Base-by-base conservation (phyloP, 2,797 vertebrate species). In the Chelidonichthys spinosus region DNA sequence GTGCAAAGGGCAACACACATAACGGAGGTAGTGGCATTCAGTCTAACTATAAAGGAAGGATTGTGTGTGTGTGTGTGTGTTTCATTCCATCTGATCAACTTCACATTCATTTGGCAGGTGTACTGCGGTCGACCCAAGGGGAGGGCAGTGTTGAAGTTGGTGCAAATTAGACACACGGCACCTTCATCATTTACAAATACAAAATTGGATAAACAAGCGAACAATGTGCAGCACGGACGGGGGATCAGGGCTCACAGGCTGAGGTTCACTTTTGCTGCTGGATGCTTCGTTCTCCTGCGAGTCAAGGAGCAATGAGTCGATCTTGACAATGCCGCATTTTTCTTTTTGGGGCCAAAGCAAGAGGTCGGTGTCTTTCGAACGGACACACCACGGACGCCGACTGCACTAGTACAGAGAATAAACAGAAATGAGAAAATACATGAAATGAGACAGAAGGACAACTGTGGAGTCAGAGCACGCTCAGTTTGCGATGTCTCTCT, bases 391-490 rank as follows among this genome's bases (percentile, higher is more conserved):
- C 25, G 25, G 2, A 25, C 25, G 25, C 25, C 25, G 25, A 25
- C 25, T 25, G 25, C 25, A 25, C 25, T 25, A 25, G 25, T 25
- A 56, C 54, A 39, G 11, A 11, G 7, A 14, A 55, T 10, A n/a
- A 37, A 59, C n/a, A 40, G 0, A 59, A 59, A 59, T 2, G 2
- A 37, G 37, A 59, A n/a, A 5, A 10, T 10, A 17, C 17, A 7
- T 11, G 3, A 18, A n/a, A n/a, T n/a, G 10, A 25, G 55, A 39
- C n/a, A 7, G 6, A 9, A 43, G 2, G 15, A 33, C 18, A 14
- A 32, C 36, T 0, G 70, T 65, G 74, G 37, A 85, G 83, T 60
- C 35, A 42, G 4, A 25, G 46, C 72, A 59, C 39, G 43, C 58
- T 79, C 13, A 11, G 6, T 70, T 74, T 76, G 40, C n/a, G 14